Evolutionary conservation across 2,888 invertebrate species (phyloP).

Genomic region (Drosophila pseudotalamancana): DNA sequence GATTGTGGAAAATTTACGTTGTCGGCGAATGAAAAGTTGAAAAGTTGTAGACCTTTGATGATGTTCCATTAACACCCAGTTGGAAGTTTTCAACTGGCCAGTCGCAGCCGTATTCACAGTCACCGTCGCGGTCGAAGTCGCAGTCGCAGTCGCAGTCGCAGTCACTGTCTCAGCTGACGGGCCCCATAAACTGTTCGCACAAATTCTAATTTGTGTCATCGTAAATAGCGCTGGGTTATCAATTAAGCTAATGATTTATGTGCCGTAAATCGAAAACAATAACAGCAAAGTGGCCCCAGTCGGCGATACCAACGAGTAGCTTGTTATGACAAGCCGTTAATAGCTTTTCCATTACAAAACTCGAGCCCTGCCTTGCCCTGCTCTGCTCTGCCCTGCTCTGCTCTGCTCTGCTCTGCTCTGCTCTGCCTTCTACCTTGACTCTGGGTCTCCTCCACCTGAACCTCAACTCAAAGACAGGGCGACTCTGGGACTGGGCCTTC

Average conservation of each 20-base stretch:
- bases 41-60: conserved; percentile 12
- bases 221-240: conserved; percentile 76
- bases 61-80: conserved; percentile 56
- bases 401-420: not conserved
- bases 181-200: conserved; percentile 72
- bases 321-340: conserved; percentile 77
- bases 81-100: not conserved
- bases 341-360: conserved; percentile 69
- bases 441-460: too few species aligned
- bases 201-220: conserved; percentile 80
- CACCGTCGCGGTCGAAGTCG: not conserved
- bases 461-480: too few species aligned
- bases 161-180: conserved; percentile 21
- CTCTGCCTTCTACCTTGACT: not conserved
- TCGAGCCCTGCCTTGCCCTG: conserved; percentile 2
- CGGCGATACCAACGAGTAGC: conserved; percentile 39
- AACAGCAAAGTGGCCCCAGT: conserved; percentile 51
- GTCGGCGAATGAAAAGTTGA: not conserved
- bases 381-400: not conserved
- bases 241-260: conserved; percentile 79
- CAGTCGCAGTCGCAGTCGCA: too few species aligned
- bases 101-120: too few species aligned
- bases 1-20: conserved; percentile 55
- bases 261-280: conserved; percentile 76
- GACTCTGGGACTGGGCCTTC: conserved; percentile 39